Base-by-base conservation (phyloP, 2,797 vertebrate species). In the Enteromius fasciolatus region DNA sequence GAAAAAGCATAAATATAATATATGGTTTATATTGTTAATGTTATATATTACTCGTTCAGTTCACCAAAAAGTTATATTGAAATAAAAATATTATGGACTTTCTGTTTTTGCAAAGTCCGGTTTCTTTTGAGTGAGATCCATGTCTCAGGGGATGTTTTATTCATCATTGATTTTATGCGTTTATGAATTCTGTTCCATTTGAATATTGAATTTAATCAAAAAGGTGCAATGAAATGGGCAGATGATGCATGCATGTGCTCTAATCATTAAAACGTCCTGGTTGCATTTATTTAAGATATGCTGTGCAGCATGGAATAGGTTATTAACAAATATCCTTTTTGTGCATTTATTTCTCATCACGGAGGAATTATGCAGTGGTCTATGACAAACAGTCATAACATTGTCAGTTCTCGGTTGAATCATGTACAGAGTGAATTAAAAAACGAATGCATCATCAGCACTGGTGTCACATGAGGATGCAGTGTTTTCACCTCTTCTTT, bases 91-190 rank as follows among this genome's bases (percentile, higher is more conserved):
- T 1, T 15, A 25, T 14, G 46, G 33, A 41, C 39, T 57, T 44
- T 28, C 15, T 36, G 9, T 76, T 48, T 73, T 68, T 8, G 1
- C 20, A 72, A 76, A 78, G 33, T 25, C 33, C n/a, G 1, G n/a
- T 68, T 82, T 67, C 36, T 31, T 78, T 77, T 64, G 25, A 44
- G 46, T 25, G 59, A 23, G 78, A 77, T 80, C 39, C 57, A 64
- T 77, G 80, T 84, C 84, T 87, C 86, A 84, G 86, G 82, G 80
- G 82, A 31, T 23, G 72, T 75, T 73, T 59, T 67, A 76, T 82
- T 77, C 31, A 7, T 41, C 36, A 33, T 17, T 76, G 31, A 63
- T 20, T 41, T 76, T 81, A 2, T 57, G 39, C 54, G 59, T 46
- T 63, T 12, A 25, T 66, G 18, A 33, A 23, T 50, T 8, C 23